Evolutionary conservation across 2,797 vertebrate species (phyloP).

Genomic region (Gouania willdenowi): DNA sequence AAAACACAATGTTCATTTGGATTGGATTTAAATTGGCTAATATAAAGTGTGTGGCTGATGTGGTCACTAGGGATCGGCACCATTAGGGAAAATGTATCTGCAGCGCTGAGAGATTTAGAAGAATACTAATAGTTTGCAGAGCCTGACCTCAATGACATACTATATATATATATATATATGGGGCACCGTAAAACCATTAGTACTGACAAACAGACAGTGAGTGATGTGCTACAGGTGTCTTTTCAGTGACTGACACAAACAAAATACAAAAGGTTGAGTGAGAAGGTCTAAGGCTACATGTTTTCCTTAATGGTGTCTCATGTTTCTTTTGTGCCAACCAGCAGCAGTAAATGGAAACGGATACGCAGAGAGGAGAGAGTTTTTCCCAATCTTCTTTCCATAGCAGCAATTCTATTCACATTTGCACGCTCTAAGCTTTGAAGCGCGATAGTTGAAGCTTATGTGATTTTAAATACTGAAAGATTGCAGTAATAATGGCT

Average conservation of each 20-base stretch:
- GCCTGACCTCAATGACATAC: too few relatives aligned
- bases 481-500: slow-evolving; percentile 27
- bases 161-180: too few relatives aligned
- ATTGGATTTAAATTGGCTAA: slow-evolving; percentile 31
- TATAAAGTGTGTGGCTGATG: slow-evolving; percentile 25
- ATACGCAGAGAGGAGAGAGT: slow-evolving; percentile 2
- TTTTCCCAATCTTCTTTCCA: too few relatives aligned
- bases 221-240: slow-evolving; percentile 15
- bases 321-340: slow-evolving; percentile 3
- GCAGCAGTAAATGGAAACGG: background rate
- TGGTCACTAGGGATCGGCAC: slow-evolving; percentile 10
- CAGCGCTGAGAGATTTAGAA: background rate
- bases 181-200: too few relatives aligned
- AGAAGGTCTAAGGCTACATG: slow-evolving; percentile 2
- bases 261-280: slow-evolving; percentile 7
- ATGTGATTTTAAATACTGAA: slow-evolving; percentile 31
- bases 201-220: too few relatives aligned
- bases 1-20: slow-evolving; percentile 10
- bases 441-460: slow-evolving; percentile 17
- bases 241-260: too few relatives aligned
- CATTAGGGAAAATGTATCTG: slow-evolving; percentile 9
- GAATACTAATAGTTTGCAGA: too few relatives aligned
- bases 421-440: slow-evolving; percentile 31
- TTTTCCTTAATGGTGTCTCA: slow-evolving; percentile 9
- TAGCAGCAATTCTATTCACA: background rate